These are phyloP conservation scores for Cepaea hortensis DNA, from an alignment of 2,888 invertebrate species.

Conservation along the genomic window DNA sequence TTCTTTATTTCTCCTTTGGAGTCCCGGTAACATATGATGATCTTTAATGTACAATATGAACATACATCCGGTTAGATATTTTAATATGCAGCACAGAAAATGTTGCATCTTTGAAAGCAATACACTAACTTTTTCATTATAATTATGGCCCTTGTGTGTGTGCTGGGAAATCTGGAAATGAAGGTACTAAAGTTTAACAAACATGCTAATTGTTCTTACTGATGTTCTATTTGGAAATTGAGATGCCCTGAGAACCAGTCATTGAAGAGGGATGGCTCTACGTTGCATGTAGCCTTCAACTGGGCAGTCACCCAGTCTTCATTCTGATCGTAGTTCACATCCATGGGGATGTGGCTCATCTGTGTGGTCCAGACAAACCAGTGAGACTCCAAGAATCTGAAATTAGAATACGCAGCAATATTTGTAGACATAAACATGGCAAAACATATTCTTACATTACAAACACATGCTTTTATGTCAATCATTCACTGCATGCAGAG, in stretches of 20 bases:
- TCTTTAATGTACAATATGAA: too few species aligned
- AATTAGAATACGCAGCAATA: not conserved
- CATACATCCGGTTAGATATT: too few species aligned
- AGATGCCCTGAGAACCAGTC: constrained; percentile 77
- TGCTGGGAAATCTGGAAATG: too few species aligned
- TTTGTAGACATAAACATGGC: not conserved
- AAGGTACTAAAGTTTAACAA: too few species aligned
- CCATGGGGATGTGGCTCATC: constrained; percentile 72
- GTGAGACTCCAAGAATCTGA: constrained; percentile 69
- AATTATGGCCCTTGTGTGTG: too few species aligned
- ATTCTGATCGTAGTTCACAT: constrained; percentile 64
- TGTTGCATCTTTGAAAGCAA: too few species aligned
- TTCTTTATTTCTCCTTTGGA: too few species aligned
- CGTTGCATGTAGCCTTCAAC: constrained; percentile 74
- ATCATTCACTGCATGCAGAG: too few species aligned
- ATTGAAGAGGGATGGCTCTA: constrained; percentile 73
- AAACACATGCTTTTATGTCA: not conserved
- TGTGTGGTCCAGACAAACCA: constrained; percentile 74
- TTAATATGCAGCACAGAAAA: too few species aligned
- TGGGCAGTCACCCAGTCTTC: constrained; percentile 72
- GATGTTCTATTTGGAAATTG: constrained; percentile 76
- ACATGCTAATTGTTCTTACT: constrained; percentile 57
- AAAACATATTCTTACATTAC: not conserved
- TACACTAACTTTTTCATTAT: too few species aligned
- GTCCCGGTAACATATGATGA: too few species aligned